A percentile compares a stretch with the other conserved stretches of the same genome.
phyloP scores from a whole-genome alignment of 2,113 vertebrate species.

The Reinhardtius hippoglossoides region DNA sequence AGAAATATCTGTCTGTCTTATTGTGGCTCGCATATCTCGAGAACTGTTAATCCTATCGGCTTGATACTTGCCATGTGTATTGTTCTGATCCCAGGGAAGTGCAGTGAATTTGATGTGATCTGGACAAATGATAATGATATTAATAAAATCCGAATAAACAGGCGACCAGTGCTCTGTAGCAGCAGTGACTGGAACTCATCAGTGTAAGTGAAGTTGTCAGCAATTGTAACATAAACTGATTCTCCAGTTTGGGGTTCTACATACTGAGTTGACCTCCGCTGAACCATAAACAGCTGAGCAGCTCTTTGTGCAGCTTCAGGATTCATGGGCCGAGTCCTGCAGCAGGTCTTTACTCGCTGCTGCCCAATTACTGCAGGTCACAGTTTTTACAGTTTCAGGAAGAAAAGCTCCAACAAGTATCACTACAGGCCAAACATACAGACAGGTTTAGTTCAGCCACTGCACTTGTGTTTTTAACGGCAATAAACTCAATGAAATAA shows the following conservation, averaged over 20 bases:
- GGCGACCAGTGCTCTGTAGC: background rate
- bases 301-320: too few species aligned
- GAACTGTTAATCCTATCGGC: too few species aligned
- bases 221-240: background rate
- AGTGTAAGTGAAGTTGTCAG: background rate
- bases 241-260: background rate
- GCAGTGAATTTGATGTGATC: background rate
- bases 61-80: too few species aligned
- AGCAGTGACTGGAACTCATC: background rate
- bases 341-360: too few species aligned
- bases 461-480: background rate
- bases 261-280: background rate
- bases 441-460: background rate
- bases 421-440: too few species aligned
- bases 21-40: too few species aligned
- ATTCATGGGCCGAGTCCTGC: too few species aligned
- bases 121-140: background rate
- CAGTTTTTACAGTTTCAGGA: too few species aligned
- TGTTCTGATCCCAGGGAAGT: too few species aligned
- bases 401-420: too few species aligned
- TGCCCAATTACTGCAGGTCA: too few species aligned
- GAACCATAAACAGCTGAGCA: background rate
- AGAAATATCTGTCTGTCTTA: too few species aligned
- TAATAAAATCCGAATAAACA: background rate
- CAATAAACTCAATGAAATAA: background rate